Percentiles rank a stretch among this genome's conserved stretches.
Evolutionary conservation across 2,888 invertebrate species (phyloP).

Genomic region (Drosophila neonasuta): DNA sequence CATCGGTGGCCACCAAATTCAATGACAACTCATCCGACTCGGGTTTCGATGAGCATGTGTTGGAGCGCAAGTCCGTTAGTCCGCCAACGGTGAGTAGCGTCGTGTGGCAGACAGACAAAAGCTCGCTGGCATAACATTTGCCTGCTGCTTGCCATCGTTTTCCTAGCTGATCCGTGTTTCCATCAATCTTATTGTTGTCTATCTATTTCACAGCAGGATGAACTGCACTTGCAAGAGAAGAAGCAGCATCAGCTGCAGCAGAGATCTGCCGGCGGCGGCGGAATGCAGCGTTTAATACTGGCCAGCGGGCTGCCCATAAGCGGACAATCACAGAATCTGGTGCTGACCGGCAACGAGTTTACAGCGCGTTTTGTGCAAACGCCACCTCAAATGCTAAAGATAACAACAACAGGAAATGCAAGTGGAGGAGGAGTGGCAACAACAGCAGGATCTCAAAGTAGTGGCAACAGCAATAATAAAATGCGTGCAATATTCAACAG

Average conservation of each 20-base stretch:
- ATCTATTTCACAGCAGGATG: slow-evolving; percentile 69
- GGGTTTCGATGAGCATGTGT: slow-evolving; percentile 86
- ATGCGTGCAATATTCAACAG: slow-evolving; percentile 80
- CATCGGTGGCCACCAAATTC: slow-evolving; percentile 80
- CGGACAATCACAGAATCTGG: slow-evolving; percentile 76
- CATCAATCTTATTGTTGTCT: not conserved
- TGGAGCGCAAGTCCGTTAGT: slow-evolving; percentile 80
- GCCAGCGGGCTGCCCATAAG: slow-evolving; percentile 77
- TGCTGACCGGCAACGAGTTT: slow-evolving; percentile 78
- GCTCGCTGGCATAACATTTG: not conserved
- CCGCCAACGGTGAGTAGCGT: slow-evolving; percentile 75
- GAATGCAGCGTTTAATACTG: slow-evolving; percentile 77
- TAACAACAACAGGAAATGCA: slow-evolving; percentile 29
- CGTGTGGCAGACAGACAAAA: not conserved
- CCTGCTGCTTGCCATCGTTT: not conserved
- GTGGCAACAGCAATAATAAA: slow-evolving; percentile 53
- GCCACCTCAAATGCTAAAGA: slow-evolving; percentile 42
- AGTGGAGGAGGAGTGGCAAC: not conserved
- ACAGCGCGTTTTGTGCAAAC: slow-evolving; percentile 76
- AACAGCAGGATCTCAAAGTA: slow-evolving; percentile 53
- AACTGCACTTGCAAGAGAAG: slow-evolving; percentile 61
- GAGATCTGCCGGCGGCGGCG: slow-evolving; percentile 38
- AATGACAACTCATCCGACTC: slow-evolving; percentile 89
- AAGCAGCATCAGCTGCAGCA: slow-evolving; percentile 70
- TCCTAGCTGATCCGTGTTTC: not conserved